Conservation (phyloP, 2,888 invertebrate genomes). For the Conchocele bisecta region DNA sequence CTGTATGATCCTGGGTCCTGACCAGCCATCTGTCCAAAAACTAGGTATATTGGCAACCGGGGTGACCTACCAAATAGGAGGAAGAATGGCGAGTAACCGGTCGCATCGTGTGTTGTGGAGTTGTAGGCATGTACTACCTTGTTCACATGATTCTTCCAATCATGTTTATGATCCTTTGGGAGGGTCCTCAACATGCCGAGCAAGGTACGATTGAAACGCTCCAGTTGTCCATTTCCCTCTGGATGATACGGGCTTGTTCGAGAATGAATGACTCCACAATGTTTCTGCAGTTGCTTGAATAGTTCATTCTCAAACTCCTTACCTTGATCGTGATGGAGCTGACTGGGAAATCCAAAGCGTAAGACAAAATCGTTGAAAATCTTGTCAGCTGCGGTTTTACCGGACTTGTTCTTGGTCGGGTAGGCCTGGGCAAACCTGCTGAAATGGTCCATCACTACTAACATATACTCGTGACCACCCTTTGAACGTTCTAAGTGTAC, state of each 20-base stretch:
- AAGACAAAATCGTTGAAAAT: slow-evolving; percentile 37
- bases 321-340: slow-evolving; percentile 46
- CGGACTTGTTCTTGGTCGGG: slow-evolving; percentile 36
- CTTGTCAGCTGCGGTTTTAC: slow-evolving; percentile 31
- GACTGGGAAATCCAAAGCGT: slow-evolving; percentile 36
- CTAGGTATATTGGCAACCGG: too few relatives aligned
- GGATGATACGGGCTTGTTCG: slow-evolving; percentile 34
- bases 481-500: slow-evolving; percentile 44
- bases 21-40: too few relatives aligned
- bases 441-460: slow-evolving; percentile 44
- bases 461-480: slow-evolving; percentile 43
- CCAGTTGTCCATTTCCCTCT: slow-evolving; percentile 3
- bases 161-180: slow-evolving; percentile 3
- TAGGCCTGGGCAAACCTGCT: slow-evolving; percentile 39
- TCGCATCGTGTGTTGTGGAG: too few relatives aligned
- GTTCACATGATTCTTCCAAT: slow-evolving; percentile 40
- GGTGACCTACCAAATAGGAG: too few relatives aligned
- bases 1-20: too few relatives aligned
- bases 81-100: too few relatives aligned
- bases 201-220: slow-evolving; percentile 6
- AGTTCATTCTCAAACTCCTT: slow-evolving; percentile 43
- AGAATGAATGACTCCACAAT: slow-evolving; percentile 17
- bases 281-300: slow-evolving; percentile 29
- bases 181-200: slow-evolving; percentile 22
- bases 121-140: slow-evolving; percentile 40